Conservation (phyloP, 2,113 vertebrate genomes). For the Charina bottae region DNA sequence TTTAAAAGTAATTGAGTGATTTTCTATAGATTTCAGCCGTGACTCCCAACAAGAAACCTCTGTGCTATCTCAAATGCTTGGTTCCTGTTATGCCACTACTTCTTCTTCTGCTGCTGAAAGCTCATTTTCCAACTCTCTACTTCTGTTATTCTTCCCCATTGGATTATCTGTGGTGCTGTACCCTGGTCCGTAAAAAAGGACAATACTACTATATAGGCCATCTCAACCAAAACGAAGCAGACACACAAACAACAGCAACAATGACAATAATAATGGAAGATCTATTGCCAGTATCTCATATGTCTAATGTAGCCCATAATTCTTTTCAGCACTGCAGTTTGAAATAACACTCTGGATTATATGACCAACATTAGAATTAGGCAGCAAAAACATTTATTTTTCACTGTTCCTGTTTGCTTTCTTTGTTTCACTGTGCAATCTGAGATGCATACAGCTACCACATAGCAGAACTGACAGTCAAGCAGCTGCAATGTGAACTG, state of each 20-base stretch:
- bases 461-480: conserved; percentile 40
- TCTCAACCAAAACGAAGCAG: conserved; percentile 12
- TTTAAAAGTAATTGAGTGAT: neutral
- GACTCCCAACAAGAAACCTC: neutral
- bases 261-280: conserved; percentile 9
- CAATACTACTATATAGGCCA: conserved; percentile 35
- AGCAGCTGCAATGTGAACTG: neutral
- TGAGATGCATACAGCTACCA: conserved; percentile 12
- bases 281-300: conserved; percentile 20
- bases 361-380: conserved; percentile 16
- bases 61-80: neutral
- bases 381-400: conserved; percentile 30
- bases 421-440: conserved; percentile 26
- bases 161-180: conserved; percentile 3
- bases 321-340: conserved; percentile 12
- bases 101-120: neutral
- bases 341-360: neutral
- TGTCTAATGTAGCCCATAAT: conserved; percentile 15
- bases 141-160: conserved; percentile 17
- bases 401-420: conserved; percentile 21
- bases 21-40: neutral
- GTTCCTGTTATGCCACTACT: neutral
- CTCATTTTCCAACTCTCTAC: neutral
- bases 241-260: conserved; percentile 1
- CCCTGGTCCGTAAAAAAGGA: conserved; percentile 32